phyloP scores from a whole-genome alignment of 2,113 vertebrate genomes.

The Rhineura floridana region DNA sequence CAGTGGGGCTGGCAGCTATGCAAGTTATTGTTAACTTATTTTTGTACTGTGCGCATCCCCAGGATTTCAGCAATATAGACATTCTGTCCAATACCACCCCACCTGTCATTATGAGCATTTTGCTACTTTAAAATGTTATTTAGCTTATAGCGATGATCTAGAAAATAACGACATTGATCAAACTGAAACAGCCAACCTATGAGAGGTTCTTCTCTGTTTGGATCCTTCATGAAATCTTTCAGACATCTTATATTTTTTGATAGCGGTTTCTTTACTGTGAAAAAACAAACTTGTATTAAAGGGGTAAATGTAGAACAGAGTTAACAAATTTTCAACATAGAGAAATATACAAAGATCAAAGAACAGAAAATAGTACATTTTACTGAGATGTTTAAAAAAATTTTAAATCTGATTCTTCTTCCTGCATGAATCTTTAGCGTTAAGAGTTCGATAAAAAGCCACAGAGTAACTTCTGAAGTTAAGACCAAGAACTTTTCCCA shows the following conservation, averaged over 20 bases:
- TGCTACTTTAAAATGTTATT: constrained; percentile 2
- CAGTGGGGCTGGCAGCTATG: no score
- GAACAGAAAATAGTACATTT: not conserved
- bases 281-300: constrained; percentile 25
- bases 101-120: not conserved
- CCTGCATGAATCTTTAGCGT: no score
- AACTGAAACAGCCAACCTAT: constrained; percentile 48
- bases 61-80: not conserved
- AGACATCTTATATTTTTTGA: constrained; percentile 47
- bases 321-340: not conserved
- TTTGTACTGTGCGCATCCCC: no score
- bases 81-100: no score
- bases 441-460: not conserved
- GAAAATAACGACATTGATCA: constrained; percentile 1
- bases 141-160: not conserved
- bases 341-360: not conserved
- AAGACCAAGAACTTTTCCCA: not conserved
- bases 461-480: not conserved
- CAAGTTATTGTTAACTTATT: no score
- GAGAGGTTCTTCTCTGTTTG: constrained; percentile 65
- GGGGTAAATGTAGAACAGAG: not conserved
- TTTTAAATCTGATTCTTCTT: not conserved
- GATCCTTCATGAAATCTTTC: constrained; percentile 67
- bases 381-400: no score
- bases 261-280: constrained; percentile 45